Base-by-base conservation (phyloP, 2,797 vertebrate genomes). In the Numenius phaeopus region DNA sequence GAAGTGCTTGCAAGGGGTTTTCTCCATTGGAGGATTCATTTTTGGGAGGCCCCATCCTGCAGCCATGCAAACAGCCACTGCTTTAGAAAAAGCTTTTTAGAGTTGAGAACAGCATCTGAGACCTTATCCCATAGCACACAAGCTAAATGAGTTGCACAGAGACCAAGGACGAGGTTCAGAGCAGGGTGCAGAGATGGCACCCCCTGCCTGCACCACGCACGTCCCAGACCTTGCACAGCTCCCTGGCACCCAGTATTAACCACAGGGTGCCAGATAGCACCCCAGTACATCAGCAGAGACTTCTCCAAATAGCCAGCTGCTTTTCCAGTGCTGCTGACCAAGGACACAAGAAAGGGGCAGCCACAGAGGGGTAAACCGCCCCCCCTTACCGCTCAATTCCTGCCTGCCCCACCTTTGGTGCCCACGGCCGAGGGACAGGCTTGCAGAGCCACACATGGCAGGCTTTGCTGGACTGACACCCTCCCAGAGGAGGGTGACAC, bases 251-350 rank as follows among this genome's bases (percentile, higher is more conserved):
- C 61, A 27, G 42, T 46, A 69, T 10, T 5, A 52, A 47, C 34
- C 54, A 37, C 3, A 0, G 52, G 15, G 19, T 3, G 0, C 17
- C 9, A 3, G 32, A 22, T 66, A 30, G 39, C 20, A 39, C 37
- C 19, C 30, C 80, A 55, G 21, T 3, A 32, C 29, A 21, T 11
- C 46, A 72, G 34, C 73, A 70, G 46, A 76, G 22, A 21, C 46
- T 46, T 59, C n/a, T 37, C 32, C 46, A 44, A 20, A 27, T 24
- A 76, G 39, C 24, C 37, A 23, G 10, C 4, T 69, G 24, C 58
- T 81, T 75, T 58, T 16, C 40, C 79, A 84, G 39, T 9, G 15
- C 32, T 78, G 40, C 65, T 29, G 13, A 21, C 4, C 11, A 17
- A 73, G 70, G 44, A 49, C 52, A 26, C 14, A 11, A 73, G 34